A percentile compares a stretch with the other conserved stretches of the same genome.
These are phyloP conservation scores for Eurytoma californica DNA, from an alignment of 2,888 invertebrate genomes.

Conservation along the genomic window DNA sequence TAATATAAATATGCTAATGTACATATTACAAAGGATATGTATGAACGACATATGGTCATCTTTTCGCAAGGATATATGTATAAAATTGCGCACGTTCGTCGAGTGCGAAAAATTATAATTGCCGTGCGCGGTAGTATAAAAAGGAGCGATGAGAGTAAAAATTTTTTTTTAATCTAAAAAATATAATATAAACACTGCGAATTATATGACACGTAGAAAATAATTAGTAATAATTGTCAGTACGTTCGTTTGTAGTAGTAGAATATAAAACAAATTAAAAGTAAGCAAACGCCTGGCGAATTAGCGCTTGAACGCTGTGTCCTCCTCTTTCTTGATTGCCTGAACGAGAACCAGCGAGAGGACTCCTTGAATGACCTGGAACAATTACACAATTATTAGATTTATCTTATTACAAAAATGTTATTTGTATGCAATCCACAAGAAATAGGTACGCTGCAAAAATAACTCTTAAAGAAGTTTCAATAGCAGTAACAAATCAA, in stretches of 20 bases:
- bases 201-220: conserved; percentile 38
- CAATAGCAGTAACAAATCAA: too few species aligned
- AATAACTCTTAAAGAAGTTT: too few species aligned
- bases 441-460: too few species aligned
- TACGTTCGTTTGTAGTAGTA: too few species aligned
- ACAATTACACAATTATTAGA: conserved; percentile 54
- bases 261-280: too few species aligned
- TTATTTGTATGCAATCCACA: too few species aligned
- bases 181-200: neutral
- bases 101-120: neutral
- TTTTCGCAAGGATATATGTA: conserved; percentile 53
- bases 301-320: conserved; percentile 77
- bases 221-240: neutral
- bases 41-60: conserved; percentile 8
- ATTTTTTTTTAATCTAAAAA: too few species aligned
- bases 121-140: conserved; percentile 27
- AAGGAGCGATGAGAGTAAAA: neutral
- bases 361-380: conserved; percentile 83
- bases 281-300: neutral
- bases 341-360: conserved; percentile 83
- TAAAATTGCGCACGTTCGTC: neutral
- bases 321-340: conserved; percentile 86
- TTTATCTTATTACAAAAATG: too few species aligned
- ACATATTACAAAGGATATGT: conserved; percentile 25
- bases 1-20: conserved; percentile 44